phyloP scores from a whole-genome alignment of 2,888 invertebrate genomes.

The Eristalis arbustorum region DNA sequence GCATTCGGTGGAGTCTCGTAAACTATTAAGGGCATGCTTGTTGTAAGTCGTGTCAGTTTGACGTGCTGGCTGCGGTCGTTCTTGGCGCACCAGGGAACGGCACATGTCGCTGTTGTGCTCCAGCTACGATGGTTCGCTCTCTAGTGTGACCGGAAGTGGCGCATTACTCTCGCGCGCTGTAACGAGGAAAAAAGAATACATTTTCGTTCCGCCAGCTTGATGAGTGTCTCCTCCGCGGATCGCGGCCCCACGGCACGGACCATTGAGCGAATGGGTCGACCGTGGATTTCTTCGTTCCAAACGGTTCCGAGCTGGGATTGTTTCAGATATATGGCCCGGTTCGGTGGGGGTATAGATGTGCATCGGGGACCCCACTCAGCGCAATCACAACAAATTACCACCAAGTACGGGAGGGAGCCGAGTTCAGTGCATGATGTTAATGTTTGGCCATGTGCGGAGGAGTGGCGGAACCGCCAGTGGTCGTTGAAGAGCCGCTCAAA shows the following conservation, averaged over 20 bases:
- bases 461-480: conserved; percentile 5
- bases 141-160: conserved; percentile 62
- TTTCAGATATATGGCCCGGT: background rate
- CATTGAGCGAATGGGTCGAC: background rate
- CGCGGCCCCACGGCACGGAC: conserved; percentile 1
- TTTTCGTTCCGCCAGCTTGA: conserved; percentile 12
- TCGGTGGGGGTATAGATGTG: background rate
- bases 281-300: conserved; percentile 27
- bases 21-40: conserved; percentile 40
- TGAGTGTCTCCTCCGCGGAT: conserved; percentile 2
- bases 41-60: conserved; percentile 9
- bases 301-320: conserved; percentile 25
- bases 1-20: conserved; percentile 28
- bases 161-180: conserved; percentile 37
- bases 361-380: background rate
- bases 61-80: background rate
- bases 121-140: conserved; percentile 13
- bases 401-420: conserved; percentile 18
- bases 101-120: conserved; percentile 52
- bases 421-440: conserved; percentile 36
- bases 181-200: conserved; percentile 1
- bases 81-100: conserved; percentile 24
- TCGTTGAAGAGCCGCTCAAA: conserved; percentile 40
- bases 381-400: conserved; percentile 50
- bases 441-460: conserved; percentile 21